Base-by-base conservation (phyloP, 2,888 invertebrate genomes). In the Germaria angustata region DNA sequence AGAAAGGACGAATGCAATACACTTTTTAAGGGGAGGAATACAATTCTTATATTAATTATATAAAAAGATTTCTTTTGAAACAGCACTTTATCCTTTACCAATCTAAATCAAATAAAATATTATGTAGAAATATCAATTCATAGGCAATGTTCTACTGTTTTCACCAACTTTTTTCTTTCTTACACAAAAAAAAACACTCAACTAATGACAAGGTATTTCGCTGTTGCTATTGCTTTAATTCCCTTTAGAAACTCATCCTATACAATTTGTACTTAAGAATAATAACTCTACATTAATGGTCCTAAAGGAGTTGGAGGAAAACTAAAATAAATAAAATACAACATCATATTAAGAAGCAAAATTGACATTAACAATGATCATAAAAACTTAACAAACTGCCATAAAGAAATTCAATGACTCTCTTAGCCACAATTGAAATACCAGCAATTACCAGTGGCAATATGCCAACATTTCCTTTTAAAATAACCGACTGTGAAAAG, bases 381-480 rank as follows among this genome's bases (percentile, higher is more conserved):
- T 75, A 79, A 82, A 77, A 79, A 82, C 78, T 78, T 82, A 82
- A 75, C 75, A 79, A 78, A 78, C 81, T 75, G 78, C 73, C 81
- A 81, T 81, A 81, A 78, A 78, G 69, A 72, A 78, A 68, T 71
- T 80, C 84, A 84, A 81, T 84, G 84, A 39, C 73, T 76, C 84
- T 75, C 73, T 80, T 80, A 73, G 82, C 82, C 82, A 72, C 84
- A 84, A 80, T 84, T 84, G 84, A 80, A 84, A 82, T 65, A 72
- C 87, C 85, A 86, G 87, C 87, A 87, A 87, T 87, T 87, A 87
- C 85, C 85, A 86, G 83, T 86, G 83, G 81, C 79, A 82, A 84
- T 57, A 34, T 85, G 17, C 51, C 65, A 81, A 63, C 82, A 81
- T 84, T 84, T 84, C 34, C 51, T 77, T 61, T 22, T 22, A 59